Conservation (phyloP, 2,113 vertebrate species). For the Potamarius usumacintae region DNA sequence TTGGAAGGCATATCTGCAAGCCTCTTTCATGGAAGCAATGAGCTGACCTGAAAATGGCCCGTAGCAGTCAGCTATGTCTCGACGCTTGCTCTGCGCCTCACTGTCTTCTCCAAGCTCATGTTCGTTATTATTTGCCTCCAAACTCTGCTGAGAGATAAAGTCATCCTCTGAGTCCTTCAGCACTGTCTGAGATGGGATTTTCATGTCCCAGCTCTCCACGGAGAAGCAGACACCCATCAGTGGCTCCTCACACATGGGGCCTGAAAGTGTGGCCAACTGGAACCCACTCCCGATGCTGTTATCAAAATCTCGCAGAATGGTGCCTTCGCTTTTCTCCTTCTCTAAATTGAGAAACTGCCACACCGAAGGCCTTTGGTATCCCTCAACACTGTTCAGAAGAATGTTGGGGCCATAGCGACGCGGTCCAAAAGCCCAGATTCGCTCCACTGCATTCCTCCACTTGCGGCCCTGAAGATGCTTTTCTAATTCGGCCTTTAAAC, state of each 20-base stretch:
- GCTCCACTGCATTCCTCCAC: constrained; percentile 87
- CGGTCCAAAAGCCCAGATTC: constrained; percentile 93
- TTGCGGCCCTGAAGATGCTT: constrained; percentile 81
- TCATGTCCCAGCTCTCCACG: constrained; percentile 87
- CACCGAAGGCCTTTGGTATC: constrained; percentile 77
- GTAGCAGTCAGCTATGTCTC: constrained; percentile 80
- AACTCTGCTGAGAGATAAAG: background rate
- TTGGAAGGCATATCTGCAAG: constrained; percentile 88
- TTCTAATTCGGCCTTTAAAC: constrained; percentile 81
- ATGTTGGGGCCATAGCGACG: constrained; percentile 94
- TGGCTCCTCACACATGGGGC: constrained; percentile 97
- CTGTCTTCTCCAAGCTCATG: background rate
- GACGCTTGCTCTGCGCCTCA: constrained; percentile 23
- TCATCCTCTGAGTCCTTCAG: constrained; percentile 56
- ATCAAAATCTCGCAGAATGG: constrained; percentile 77
- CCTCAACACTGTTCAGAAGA: constrained; percentile 80
- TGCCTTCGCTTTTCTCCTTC: background rate
- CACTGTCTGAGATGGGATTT: constrained; percentile 47
- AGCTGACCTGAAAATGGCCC: constrained; percentile 93
- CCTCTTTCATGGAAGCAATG: constrained; percentile 94
- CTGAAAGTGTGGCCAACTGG: constrained; percentile 88
- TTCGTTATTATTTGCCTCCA: background rate
- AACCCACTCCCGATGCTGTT: constrained; percentile 94
- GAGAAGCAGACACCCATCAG: constrained; percentile 96
- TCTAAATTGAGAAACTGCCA: constrained; percentile 81